Percentiles rank a stretch among this genome's conserved stretches.
phyloP scores from a whole-genome alignment of 1,140 invertebrate species.

The Trichonephila inaurata region DNA sequence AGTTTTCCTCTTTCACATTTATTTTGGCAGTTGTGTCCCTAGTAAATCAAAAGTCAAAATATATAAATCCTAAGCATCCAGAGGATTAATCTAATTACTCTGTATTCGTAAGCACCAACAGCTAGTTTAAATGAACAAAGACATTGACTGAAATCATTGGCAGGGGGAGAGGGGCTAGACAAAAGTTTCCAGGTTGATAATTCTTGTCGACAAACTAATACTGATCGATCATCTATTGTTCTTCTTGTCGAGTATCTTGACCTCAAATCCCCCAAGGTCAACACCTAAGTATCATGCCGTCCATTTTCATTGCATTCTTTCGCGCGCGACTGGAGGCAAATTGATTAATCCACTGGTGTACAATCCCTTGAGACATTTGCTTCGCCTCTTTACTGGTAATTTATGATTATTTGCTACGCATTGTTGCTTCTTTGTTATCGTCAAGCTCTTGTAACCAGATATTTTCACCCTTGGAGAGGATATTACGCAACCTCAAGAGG shows the following conservation, averaged over 20 bases:
- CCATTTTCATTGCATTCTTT: slow-evolving; percentile 54
- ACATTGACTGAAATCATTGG: neutral
- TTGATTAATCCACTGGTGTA: slow-evolving; percentile 62
- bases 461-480: slow-evolving; percentile 18
- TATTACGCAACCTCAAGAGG: slow-evolving; percentile 34
- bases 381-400: slow-evolving; percentile 36
- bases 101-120: no score
- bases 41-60: no score
- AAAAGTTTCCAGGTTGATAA: slow-evolving; percentile 37
- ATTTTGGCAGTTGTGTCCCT: no score
- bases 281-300: slow-evolving; percentile 37
- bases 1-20: no score
- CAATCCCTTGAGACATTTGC: slow-evolving; percentile 34
- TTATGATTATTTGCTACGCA: slow-evolving; percentile 59
- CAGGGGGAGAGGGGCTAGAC: neutral
- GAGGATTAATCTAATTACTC: no score
- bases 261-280: slow-evolving; percentile 39
- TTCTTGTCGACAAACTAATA: neutral
- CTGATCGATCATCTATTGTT: slow-evolving; percentile 56
- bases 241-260: neutral
- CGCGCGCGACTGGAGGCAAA: slow-evolving; percentile 23
- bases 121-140: neutral
- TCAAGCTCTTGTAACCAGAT: slow-evolving; percentile 16
- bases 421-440: slow-evolving; percentile 53
- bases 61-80: no score